A percentile compares a stretch with the other conserved stretches of the same genome.
Evolutionary conservation across 2,113 vertebrate genomes (phyloP).

Genomic region (Callithrix jacchus): DNA sequence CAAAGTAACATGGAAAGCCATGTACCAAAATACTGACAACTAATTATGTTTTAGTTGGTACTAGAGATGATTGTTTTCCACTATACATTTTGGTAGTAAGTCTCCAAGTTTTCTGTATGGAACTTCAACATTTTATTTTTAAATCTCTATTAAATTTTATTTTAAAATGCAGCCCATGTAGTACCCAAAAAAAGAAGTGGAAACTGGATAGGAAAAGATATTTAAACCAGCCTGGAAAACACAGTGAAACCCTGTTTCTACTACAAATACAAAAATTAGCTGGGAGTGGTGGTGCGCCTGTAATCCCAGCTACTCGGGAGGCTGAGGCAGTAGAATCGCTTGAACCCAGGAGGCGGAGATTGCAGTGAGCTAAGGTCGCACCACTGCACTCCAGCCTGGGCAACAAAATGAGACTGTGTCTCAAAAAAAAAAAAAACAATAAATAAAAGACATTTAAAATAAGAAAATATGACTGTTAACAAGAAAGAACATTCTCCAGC

Average conservation of each 20-base stretch:
- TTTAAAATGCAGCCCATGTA: slow-evolving; percentile 4
- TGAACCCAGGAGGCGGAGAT: neutral
- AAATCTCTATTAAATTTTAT: slow-evolving; percentile 7
- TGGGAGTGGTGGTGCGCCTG: neutral
- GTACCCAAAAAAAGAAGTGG: neutral
- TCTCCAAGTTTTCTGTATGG: neutral
- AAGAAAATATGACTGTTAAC: neutral
- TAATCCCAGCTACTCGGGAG: neutral
- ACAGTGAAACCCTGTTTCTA: neutral
- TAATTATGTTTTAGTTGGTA: neutral
- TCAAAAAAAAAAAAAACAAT: neutral
- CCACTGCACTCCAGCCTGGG: neutral
- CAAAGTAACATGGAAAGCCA: neutral
- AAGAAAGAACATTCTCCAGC: neutral
- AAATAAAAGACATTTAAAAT: neutral
- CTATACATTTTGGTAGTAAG: neutral
- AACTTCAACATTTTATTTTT: neutral
- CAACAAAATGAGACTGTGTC: neutral
- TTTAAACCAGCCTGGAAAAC: neutral
- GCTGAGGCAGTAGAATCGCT: neutral
- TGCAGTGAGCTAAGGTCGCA: neutral
- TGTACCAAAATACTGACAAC: neutral
- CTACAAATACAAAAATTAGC: neutral
- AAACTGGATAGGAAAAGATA: neutral
- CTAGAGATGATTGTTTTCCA: neutral